Evolutionary conservation across 1,140 invertebrate genomes (phyloP).

Genomic region (Drosophila orosa): DNA sequence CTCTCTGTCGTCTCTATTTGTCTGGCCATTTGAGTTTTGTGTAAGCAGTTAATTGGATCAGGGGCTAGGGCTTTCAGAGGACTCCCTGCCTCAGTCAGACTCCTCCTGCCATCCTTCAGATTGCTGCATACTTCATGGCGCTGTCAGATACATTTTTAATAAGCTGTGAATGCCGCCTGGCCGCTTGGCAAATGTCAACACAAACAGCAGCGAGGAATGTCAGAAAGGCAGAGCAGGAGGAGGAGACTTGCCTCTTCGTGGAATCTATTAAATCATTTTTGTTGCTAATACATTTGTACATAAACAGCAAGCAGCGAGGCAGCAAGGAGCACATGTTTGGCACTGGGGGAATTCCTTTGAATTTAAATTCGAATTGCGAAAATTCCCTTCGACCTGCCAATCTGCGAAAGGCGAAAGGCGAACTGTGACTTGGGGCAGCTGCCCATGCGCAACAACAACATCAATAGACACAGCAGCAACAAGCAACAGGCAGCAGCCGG

Average conservation of each 20-base stretch:
- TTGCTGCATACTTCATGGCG: constrained; percentile 74
- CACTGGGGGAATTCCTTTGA: constrained; percentile 59
- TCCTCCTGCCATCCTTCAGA: constrained; percentile 23
- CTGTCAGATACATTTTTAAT: constrained; percentile 73
- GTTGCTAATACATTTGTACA: constrained; percentile 68
- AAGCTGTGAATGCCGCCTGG: constrained; percentile 55
- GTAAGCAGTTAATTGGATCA: constrained; percentile 84
- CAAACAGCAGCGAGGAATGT: constrained; percentile 23
- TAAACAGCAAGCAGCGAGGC: constrained; percentile 35
- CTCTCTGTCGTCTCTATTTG: constrained; percentile 38
- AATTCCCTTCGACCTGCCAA: constrained; percentile 33
- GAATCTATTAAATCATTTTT: constrained; percentile 76
- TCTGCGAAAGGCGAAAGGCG: constrained; percentile 50
- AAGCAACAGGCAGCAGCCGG: constrained; percentile 20
- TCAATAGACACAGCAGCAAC: constrained; percentile 47
- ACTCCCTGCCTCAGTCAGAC: not conserved
- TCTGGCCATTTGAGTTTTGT: constrained; percentile 81
- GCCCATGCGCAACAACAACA: constrained; percentile 75
- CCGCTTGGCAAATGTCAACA: constrained; percentile 61
- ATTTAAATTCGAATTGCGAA: constrained; percentile 47
- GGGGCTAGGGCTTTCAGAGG: constrained; percentile 37
- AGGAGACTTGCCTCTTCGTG: constrained; percentile 37
- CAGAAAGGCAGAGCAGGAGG: not conserved
- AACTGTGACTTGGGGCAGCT: constrained; percentile 29
- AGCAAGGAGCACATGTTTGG: constrained; percentile 39